Evolutionary conservation across 2,888 invertebrate genomes (phyloP), one percentile per base, ranked within the genome.

Genomic region (Cartodere bifasciata): DNA sequence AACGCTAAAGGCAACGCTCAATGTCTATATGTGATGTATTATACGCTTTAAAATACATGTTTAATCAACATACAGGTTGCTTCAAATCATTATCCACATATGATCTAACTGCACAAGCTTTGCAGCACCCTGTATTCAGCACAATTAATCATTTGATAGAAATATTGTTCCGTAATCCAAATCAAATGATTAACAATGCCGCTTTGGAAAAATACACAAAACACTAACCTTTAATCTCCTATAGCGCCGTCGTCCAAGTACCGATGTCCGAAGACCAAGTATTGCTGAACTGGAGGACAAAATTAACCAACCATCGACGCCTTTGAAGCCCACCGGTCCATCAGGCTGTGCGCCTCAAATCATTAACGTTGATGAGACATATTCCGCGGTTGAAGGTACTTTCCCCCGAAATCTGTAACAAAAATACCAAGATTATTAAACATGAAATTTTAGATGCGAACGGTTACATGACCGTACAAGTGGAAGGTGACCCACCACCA

Each of bases 321-420:
- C 94, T 27, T 66, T 94, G 42, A 78, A 75, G 56, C 72, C 84
- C 41, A 59, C 74, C 31, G 90, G 88, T 41, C 72, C 74, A 52
- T 75, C 74, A 42, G 88, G 87, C 37, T 36, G 47, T 15, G 86
- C 90, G 43, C 90, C 94, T 22, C 72, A 74, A 44, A 92, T 94
- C 58, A 79, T 91, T 44, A 90, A 91, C 60, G 82, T 87, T 24
- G 86, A 91, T 60, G 88, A 91, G 57, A 94, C 85, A 55, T 92
- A 95, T 63, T 85, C 92, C 25, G 91, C 91, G 35, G 82, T 90
- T 62, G 97, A 97, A 81, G 94, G 95, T 92, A 58, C 46, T 29
- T 12, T 9, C 28, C 10, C 22, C 11, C 10, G 24, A 23, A 23
- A 7, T 11, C 11, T 11, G 7, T 7, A n/a, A n/a, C n/a, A n/a